phyloP scores from a whole-genome alignment of 2,888 invertebrate species.

The Diarsia rubi region DNA sequence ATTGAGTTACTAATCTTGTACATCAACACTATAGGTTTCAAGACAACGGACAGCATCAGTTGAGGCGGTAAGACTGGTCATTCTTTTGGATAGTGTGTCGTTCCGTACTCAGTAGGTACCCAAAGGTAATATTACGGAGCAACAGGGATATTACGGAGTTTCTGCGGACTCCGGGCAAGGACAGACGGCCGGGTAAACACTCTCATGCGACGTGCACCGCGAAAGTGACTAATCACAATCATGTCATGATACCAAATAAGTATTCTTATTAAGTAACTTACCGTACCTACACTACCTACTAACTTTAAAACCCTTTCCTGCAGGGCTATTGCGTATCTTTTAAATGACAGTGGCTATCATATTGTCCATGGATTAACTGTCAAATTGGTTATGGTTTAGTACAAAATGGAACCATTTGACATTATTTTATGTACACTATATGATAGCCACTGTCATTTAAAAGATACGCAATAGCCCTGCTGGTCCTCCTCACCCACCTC shows the following conservation, averaged over 20 bases:
- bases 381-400: no score
- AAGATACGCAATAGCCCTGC: no score
- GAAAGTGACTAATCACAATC: not conserved
- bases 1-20: not conserved
- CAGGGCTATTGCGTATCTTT: no score
- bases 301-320: not conserved
- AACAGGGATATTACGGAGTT: not conserved
- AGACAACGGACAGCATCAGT: not conserved
- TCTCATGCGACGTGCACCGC: not conserved
- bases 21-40: not conserved
- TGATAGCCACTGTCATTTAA: no score
- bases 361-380: no score
- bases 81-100: not conserved
- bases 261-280: not conserved
- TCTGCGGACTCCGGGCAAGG: not conserved
- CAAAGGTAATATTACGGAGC: not conserved
- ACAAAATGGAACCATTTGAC: no score
- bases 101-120: not conserved
- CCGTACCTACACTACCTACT: no score
- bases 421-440: no score
- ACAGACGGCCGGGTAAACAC: not conserved
- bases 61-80: not conserved
- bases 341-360: no score
- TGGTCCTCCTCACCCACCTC: no score
- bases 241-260: slow-evolving; percentile 3